Base-by-base conservation (phyloP, 1,140 invertebrate genomes). In the Trachymyrmex septentrionalis region DNA sequence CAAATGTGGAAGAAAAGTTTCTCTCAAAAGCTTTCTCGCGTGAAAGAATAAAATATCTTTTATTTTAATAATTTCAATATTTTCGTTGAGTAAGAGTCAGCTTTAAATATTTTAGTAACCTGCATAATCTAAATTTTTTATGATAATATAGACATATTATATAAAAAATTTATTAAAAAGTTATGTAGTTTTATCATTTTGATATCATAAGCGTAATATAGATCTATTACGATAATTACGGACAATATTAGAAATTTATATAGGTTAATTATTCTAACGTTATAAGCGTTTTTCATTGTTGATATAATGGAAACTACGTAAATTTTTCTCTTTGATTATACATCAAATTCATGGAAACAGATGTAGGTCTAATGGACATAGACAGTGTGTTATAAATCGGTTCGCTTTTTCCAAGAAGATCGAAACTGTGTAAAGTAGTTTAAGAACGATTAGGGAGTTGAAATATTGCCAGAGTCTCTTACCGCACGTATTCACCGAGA, bases 341-440 rank as follows among this genome's bases (percentile, higher is more conserved):
- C 38, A 38, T 38, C 24, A 67, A 81, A 57, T 81, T 81, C 48
- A 30, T 21, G 30, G 64, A 44, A 69, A 55, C 48, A 69, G 16
- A 81, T 81, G 48, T 55, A 61, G 34, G 27, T 38, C 30, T 27
- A 27, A 48, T 61, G 16, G 16, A 44, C 14, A 2, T 38, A 19
- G 24, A 61, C 21, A 50, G 66, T n/a, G 50, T 12, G 38, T 63
- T 61, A 73, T 61, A 84, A 59, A 84, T 84, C 69, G 55, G 71
- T 50, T 84, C 55, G 16, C 55, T 75, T 73, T 38, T 59, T 38
- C 50, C 67, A 50, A 61, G 38, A 38, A 84, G 38, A 84, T 75
- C 59, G 69, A 50, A 84, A 84, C n/a, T 75, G 61, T 2, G 38
- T 50, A 75, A 82, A 82, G 38, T 75, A 84, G 67, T 84, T 73